Conservation (phyloP, 2,797 vertebrate genomes). For the Somateria mollissima region DNA sequence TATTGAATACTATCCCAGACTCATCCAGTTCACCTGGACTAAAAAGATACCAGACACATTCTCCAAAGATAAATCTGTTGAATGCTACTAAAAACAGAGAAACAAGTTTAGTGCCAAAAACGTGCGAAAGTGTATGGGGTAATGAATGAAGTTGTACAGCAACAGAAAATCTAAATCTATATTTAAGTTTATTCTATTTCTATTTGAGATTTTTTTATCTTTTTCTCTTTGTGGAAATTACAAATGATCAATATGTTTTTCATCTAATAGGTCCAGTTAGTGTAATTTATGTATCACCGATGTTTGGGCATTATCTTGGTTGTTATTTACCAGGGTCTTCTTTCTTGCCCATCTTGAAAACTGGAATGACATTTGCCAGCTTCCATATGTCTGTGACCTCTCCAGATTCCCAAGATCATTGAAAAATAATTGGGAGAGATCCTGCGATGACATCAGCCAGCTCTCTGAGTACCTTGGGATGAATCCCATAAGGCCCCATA, state of each 20-base stretch:
- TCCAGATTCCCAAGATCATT: too few relatives aligned
- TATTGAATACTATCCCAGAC: background rate
- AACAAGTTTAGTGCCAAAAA: background rate
- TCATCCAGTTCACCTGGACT: background rate
- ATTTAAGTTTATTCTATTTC: background rate
- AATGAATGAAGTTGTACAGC: background rate
- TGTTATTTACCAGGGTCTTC: background rate
- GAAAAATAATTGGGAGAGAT: too few relatives aligned
- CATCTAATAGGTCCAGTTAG: background rate
- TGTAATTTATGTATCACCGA: fast-evolving
- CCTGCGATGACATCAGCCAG: too few relatives aligned
- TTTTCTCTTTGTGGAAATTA: background rate
- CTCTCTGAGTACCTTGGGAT: too few relatives aligned
- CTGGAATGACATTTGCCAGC: too few relatives aligned
- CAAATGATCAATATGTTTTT: background rate
- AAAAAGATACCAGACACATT: background rate
- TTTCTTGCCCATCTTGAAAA: too few relatives aligned
- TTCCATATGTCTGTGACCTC: too few relatives aligned
- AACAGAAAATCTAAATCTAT: background rate
- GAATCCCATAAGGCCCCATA: too few relatives aligned
- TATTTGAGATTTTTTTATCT: background rate
- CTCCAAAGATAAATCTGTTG: background rate
- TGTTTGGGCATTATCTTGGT: background rate
- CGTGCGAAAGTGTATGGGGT: background rate
- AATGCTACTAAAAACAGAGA: background rate